Base-by-base conservation (phyloP, 2,797 vertebrate species). In the Carduelis carduelis region DNA sequence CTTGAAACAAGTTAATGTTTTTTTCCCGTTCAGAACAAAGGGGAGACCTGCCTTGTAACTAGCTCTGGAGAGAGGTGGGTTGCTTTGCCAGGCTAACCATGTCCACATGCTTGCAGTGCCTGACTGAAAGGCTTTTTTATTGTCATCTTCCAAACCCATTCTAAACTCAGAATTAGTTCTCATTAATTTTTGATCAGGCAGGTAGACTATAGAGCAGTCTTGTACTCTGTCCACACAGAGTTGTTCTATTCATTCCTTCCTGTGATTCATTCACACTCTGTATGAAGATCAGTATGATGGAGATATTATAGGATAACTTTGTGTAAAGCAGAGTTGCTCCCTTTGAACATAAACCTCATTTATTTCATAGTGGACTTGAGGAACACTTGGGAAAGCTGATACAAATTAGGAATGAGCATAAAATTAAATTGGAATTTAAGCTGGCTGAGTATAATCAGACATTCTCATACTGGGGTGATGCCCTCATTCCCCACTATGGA, bases 371-470 rank as follows among this genome's bases (percentile, higher is more conserved):
- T n/a, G 46, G 34, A 20, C 32, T 85, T 47, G 15, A 74, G n/a
- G 22, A 91, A 77, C 41, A 66, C 79, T 85, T 74, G 41, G 78
- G 60, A 89, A 91, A 91, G 64, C 56, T 70, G 64, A 74, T 85
- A 71, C 27, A 91, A 87, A 87, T 74, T 89, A 91, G 41, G 34
- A 74, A 34, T 26, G 56, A 91, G 56, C 2, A 0, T 66, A 87
- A 96, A 89, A 92, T 89, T 75, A 86, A 92, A 87, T 55, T 71
- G 35, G 50, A 96, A 78, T 95, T 87, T 91, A 81, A 87, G 35
- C 43, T 83, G 60, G 2, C n/a, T 50, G 60, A 77, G 77, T 77
- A 37, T 76, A 90, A 94, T 93, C 78, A 90, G 63, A 52, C 55
- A 24, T 90, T 79, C 60, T 59, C 28, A 41, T 49, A 46, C 66